Percentiles rank a stretch among this genome's conserved stretches.
phyloP scores from a whole-genome alignment of 2,113 vertebrate genomes.

The Ploceus nigricollis region DNA sequence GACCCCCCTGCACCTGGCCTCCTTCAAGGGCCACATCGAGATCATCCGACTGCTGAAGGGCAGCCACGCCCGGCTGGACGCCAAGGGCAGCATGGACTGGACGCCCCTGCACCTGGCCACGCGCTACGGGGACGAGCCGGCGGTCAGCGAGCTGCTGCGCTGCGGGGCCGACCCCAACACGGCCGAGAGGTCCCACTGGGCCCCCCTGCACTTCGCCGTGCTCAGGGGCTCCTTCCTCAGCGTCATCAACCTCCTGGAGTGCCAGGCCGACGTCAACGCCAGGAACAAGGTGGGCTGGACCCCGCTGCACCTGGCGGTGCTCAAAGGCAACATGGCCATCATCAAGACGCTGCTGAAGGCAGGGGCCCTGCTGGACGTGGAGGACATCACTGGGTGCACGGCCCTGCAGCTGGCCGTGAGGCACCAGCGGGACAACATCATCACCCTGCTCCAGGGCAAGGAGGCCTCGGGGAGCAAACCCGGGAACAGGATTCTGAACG shows the following conservation, averaged over 20 bases:
- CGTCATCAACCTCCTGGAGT: conserved; percentile 76
- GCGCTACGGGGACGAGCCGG: conserved; percentile 60
- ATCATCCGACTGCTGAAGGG: conserved; percentile 74
- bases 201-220: conserved; percentile 80
- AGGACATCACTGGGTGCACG: conserved; percentile 71
- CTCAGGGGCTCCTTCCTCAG: conserved; percentile 70
- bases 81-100: conserved; percentile 75
- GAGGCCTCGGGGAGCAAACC: neutral
- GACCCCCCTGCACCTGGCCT: conserved; percentile 82
- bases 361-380: conserved; percentile 54
- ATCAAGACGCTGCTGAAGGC: conserved; percentile 79
- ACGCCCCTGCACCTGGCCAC: conserved; percentile 82
- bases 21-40: conserved; percentile 77
- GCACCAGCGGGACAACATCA: conserved; percentile 66
- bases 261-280: conserved; percentile 73
- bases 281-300: conserved; percentile 74
- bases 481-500: neutral
- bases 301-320: conserved; percentile 79
- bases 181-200: conserved; percentile 76
- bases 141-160: conserved; percentile 71
- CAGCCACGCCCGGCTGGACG: conserved; percentile 61
- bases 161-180: conserved; percentile 74
- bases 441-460: conserved; percentile 62
- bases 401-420: conserved; percentile 74
- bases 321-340: conserved; percentile 73